Evolutionary conservation across 2,797 vertebrate species (phyloP).

Genomic region (Pristis pectinata): DNA sequence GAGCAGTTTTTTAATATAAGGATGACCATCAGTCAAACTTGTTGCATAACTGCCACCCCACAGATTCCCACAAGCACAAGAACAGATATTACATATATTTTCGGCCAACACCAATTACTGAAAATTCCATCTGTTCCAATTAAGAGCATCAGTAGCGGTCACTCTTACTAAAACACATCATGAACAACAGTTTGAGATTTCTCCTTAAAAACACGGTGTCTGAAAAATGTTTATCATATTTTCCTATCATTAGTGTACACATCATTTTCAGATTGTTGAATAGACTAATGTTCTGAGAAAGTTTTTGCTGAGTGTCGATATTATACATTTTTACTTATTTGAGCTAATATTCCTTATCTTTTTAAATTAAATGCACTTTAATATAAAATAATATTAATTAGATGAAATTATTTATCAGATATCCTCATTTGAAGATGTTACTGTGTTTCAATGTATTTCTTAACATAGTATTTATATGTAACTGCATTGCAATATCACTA

Average conservation of each 20-base stretch:
- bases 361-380: too few relatives aligned
- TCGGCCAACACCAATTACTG: not conserved
- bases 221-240: not conserved
- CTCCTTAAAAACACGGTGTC: not conserved
- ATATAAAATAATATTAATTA: too few relatives aligned
- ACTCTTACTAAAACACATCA: not conserved
- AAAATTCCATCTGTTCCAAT: not conserved
- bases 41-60: not conserved
- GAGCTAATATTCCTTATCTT: too few relatives aligned
- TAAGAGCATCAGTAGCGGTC: not conserved
- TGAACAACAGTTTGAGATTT: not conserved
- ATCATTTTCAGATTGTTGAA: not conserved
- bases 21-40: not conserved
- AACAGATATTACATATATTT: not conserved
- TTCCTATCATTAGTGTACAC: not conserved
- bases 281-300: not conserved
- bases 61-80: too few relatives aligned
- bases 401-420: too few relatives aligned
- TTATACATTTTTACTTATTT: too few relatives aligned
- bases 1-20: not conserved
- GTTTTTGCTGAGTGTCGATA: too few relatives aligned
- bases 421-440: too few relatives aligned
- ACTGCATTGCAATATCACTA: not conserved
- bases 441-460: too few relatives aligned
- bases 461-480: not conserved